Evolutionary conservation across 2,888 invertebrate species (phyloP), one percentile per base, ranked within the genome.

Genomic region (Luperina testacea): DNA sequence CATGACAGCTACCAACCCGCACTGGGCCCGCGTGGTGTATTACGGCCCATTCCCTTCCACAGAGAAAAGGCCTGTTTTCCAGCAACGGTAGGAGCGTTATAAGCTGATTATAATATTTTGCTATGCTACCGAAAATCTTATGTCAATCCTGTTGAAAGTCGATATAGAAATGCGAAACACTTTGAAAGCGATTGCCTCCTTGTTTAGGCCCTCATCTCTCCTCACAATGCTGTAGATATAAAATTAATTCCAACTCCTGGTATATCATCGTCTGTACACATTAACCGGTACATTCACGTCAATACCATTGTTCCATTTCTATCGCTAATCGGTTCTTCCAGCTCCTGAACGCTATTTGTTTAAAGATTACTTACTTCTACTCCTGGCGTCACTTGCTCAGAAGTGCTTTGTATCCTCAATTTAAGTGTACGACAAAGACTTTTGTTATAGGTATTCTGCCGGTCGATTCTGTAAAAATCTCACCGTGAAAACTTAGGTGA

Each of bases 231-330:
- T 11, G n/a, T 57, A 11, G n/a, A n/a, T 57, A n/a, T n/a, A 32
- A 9, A 63, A 63, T 61, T 7, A 24, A 48, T 72, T n/a, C 64
- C 0, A 32, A 72, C 88, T 87, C 87, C 74, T 6, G 63, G 53
- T 0, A 1, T 64, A 79, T 17, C 1, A 24, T 27, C 17, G 24
- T 64, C 45, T 65, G 65, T 32, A 63, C 51, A 64, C 67, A 79
- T 80, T 77, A 51, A 24, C n/a, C 45, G 80, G 67, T 80, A 76
- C 59, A 42, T 78, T 77, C 77, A 24, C 78, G 57, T 74, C 76
- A 51, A 70, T 75, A 75, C 82, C 65, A 88, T 87, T 87, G 87
- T 87, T 85, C 73, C 20, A 78, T 64, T 88, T 83, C 67, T 83
- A 63, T 59, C 20, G 76, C 88, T 83, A 88, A 88, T 88, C 81